Percentiles rank a stretch among this genome's conserved stretches.
Evolutionary conservation across 2,113 vertebrate genomes (phyloP).

Genomic region (Nesoenas mayeri): DNA sequence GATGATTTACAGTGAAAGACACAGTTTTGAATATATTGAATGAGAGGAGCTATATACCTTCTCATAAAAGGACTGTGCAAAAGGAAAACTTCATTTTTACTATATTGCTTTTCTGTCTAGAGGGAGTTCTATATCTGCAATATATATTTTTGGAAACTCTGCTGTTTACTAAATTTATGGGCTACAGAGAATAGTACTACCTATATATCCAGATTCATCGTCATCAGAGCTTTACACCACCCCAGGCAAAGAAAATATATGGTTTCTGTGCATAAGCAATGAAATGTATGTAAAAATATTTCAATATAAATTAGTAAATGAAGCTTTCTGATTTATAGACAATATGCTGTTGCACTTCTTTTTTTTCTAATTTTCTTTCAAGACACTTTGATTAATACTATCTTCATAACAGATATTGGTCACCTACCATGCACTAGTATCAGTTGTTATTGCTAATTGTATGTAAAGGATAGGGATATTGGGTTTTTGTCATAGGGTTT

Average conservation of each 20-base stretch:
- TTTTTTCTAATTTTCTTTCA: not conserved
- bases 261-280: slow-evolving; percentile 28
- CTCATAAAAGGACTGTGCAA: slow-evolving; percentile 23
- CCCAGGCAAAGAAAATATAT: not conserved
- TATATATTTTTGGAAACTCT: slow-evolving; percentile 49
- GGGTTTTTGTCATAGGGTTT: rapidly evolving
- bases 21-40: not conserved
- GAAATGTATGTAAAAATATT: not conserved
- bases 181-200: not conserved
- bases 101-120: slow-evolving; percentile 32
- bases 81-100: slow-evolving; percentile 52
- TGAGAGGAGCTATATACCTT: not conserved
- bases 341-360: not conserved
- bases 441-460: not conserved
- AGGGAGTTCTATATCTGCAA: slow-evolving; percentile 64
- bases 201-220: not conserved
- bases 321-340: slow-evolving; percentile 17
- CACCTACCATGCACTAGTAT: not conserved
- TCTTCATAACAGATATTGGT: not conserved
- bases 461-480: not conserved
- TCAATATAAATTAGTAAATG: slow-evolving; percentile 44
- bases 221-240: not conserved
- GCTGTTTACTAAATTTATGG: slow-evolving; percentile 63
- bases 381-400: not conserved
- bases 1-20: slow-evolving; percentile 37